phyloP scores from a whole-genome alignment of 2,113 vertebrate genomes.

The Acrocephalus kingi region DNA sequence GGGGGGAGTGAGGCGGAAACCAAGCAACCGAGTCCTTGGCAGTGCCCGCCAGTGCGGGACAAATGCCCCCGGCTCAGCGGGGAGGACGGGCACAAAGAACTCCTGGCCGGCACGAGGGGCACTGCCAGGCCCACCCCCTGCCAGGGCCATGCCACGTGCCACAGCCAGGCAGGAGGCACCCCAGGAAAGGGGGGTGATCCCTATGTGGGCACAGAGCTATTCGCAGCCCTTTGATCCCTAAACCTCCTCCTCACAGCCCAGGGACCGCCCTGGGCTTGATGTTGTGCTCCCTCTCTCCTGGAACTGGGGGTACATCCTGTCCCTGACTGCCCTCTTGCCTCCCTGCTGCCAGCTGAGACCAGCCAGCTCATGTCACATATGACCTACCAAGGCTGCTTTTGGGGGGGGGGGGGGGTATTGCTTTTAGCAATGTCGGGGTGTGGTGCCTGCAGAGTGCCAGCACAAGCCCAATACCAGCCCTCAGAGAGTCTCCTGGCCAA shows the following conservation, averaged over 20 bases:
- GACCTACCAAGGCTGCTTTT: background rate
- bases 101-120: background rate
- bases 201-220: background rate
- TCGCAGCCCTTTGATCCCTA: background rate
- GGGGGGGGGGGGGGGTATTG: background rate
- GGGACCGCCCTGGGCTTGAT: accelerated
- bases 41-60: constrained; percentile 2
- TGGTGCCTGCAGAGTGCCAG: background rate
- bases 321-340: background rate
- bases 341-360: background rate
- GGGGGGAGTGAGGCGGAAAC: constrained; percentile 40
- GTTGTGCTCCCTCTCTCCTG: background rate
- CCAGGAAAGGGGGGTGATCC: background rate
- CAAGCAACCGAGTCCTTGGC: constrained; percentile 65
- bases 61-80: background rate
- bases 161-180: background rate
- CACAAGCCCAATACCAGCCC: background rate
- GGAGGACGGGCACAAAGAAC: constrained; percentile 34
- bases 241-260: background rate
- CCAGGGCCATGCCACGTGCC: background rate
- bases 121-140: background rate
- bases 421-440: background rate
- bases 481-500: background rate
- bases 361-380: background rate
- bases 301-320: background rate